Conservation (phyloP, 2,888 invertebrate genomes). For the Drosophila macrospina region DNA sequence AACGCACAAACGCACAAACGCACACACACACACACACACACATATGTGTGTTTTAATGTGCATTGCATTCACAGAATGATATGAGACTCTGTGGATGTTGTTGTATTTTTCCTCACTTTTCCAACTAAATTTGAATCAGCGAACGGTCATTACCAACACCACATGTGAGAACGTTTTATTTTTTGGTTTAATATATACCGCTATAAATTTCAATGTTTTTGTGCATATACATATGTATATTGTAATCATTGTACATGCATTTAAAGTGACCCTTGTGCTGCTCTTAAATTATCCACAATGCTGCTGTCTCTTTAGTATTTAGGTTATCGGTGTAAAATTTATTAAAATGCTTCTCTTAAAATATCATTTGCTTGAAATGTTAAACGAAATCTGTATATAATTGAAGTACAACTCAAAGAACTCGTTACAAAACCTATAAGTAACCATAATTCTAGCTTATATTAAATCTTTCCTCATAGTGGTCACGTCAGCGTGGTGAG, state of each 20-base stretch:
- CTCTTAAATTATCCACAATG: conserved; percentile 18
- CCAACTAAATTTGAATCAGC: conserved; percentile 41
- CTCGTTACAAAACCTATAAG: too few relatives aligned
- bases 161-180: conserved; percentile 3
- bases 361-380: too few relatives aligned
- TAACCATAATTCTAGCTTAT: too few relatives aligned
- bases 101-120: not conserved
- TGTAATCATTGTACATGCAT: conserved; percentile 34
- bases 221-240: conserved; percentile 11
- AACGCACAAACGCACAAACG: not conserved
- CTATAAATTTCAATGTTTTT: conserved; percentile 10
- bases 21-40: conserved; percentile 8
- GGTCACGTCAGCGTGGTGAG: not conserved
- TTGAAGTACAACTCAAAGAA: too few relatives aligned
- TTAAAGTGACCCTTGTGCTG: conserved; percentile 37
- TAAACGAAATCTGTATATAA: too few relatives aligned
- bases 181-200: not conserved
- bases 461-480: too few relatives aligned
- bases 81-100: conserved; percentile 1
- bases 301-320: conserved; percentile 20
- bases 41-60: conserved; percentile 27
- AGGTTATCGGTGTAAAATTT: not conserved
- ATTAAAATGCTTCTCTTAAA: not conserved
- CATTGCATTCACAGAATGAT: conserved; percentile 21
- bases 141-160: conserved; percentile 32